Base-by-base conservation (phyloP, 2,797 vertebrate species). In the Galagoides demidoff region DNA sequence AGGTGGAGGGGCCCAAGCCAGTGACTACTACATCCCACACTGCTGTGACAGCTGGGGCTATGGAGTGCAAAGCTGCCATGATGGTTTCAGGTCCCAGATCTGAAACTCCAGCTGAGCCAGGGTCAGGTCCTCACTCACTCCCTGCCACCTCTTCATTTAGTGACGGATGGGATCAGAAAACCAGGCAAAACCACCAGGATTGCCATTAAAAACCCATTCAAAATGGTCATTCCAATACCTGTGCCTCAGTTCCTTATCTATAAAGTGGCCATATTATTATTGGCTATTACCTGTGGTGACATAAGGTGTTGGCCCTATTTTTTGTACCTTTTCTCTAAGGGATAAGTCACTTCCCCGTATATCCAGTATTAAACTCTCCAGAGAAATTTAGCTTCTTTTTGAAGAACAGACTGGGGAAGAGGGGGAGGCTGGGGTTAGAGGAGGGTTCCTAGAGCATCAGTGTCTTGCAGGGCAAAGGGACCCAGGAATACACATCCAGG, bases 31-130 rank as follows among this genome's bases (percentile, higher is more conserved):
- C 4, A 9, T 23, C 57, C n/a, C 19, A 43, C 14, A 17, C 9
- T 2, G 64, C 39, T 0, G 0, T 49, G 29, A 68, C 66, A 88
- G 0, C 2, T 2, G 57, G 39, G 1, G 52, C 45, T 63, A 29
- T 37, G 1, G 3, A 29, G 49, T 73, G 16, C 37, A 82, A 34
- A 0, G 27, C 61, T 45, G 31, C 39, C 63, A 29, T 0, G 1
- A 27, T 43, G 43, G 64, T 73, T 71, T 55, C 59, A 31, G 39
- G 14, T 29, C 16, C 37, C 39, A 88, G 52, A 37, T 31, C 43
- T 25, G 73, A 68, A 83, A 59, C 2, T 13, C 27, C 10, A 34
- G 70, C 17, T 13, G 25, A 29, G 34, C 0, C 1, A 31, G 55
- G 52, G 31, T 3, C 37, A 77, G 71, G 61, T 14, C 59, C 34